phyloP scores from a whole-genome alignment of 2,797 vertebrate genomes.

The Amblyraja radiata region DNA sequence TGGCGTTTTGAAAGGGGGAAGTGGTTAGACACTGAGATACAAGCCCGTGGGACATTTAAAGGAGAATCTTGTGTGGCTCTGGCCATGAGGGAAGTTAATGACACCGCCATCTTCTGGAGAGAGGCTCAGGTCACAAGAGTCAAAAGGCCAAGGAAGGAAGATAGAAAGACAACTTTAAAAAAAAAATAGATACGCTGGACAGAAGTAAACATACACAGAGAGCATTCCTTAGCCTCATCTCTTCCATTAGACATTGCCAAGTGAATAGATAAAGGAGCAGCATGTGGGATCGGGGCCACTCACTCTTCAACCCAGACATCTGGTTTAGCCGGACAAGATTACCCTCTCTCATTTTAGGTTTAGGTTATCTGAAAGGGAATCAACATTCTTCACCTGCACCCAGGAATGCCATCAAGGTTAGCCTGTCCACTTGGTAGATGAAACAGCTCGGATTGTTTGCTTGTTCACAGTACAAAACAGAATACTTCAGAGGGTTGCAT shows the following conservation, averaged over 20 bases:
- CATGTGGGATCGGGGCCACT: not conserved
- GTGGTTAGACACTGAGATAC: not conserved
- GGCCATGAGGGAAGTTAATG: not conserved
- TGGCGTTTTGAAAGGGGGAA: not conserved
- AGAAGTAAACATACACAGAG: not conserved
- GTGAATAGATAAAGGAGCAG: not conserved
- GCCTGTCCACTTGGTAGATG: not conserved
- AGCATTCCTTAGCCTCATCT: not conserved
- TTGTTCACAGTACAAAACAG: not conserved
- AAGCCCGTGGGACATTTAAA: not conserved
- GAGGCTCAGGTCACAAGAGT: not conserved
- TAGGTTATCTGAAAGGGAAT: conserved; percentile 2
- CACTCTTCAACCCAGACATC: not conserved
- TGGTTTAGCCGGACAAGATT: not conserved
- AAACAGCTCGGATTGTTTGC: not conserved
- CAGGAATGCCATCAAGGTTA: not conserved
- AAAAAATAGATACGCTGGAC: not conserved
- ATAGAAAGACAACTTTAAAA: not conserved
- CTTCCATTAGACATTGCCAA: not conserved
- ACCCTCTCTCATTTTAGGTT: not conserved
- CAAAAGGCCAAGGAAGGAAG: not conserved
- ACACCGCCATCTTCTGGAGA: not conserved
- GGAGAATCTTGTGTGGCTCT: not conserved
- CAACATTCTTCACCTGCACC: not conserved
- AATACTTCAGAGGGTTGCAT: not conserved